Percentiles rank a stretch among this genome's conserved stretches.
Conservation (phyloP, 2,797 vertebrate genomes). For the Premnoplex brunnescens region DNA sequence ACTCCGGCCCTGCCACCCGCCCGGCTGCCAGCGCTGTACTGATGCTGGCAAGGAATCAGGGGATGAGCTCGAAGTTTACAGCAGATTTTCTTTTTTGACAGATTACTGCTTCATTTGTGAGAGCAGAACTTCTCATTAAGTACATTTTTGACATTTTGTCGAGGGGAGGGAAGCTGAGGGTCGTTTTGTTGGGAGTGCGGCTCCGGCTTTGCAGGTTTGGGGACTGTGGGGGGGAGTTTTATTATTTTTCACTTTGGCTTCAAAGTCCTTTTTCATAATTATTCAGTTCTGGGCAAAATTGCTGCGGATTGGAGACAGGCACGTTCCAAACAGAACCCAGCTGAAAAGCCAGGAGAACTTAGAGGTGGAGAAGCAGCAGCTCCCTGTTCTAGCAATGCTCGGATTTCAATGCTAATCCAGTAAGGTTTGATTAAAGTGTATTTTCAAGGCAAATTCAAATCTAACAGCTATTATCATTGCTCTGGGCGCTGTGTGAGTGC, state of each 20-base stretch:
- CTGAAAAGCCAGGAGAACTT: not conserved
- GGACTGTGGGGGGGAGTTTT: not conserved
- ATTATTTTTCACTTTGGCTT: not conserved
- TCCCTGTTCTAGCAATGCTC: not conserved
- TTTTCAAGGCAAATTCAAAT: not conserved
- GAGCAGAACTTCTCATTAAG: conserved; percentile 46
- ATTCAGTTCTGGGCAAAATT: not conserved
- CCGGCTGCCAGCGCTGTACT: not conserved
- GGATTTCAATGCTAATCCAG: not conserved
- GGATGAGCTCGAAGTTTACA: conserved; percentile 34
- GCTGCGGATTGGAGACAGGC: not conserved
- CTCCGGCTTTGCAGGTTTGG: not conserved
- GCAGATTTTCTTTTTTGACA: conserved; percentile 54
- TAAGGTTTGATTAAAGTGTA: not conserved
- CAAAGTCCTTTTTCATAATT: not conserved
- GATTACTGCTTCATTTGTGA: conserved; percentile 50
- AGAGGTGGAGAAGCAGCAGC: not conserved
- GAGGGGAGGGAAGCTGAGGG: not conserved
- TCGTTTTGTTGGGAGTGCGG: not conserved
- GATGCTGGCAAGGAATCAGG: not conserved
- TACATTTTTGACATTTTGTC: conserved; percentile 43
- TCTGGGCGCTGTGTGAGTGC: not conserved
- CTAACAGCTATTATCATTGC: not conserved
- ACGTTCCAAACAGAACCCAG: not conserved
- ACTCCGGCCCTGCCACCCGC: not conserved